Evolutionary conservation across 2,888 invertebrate species (phyloP).

Genomic region (Chloromyia formosa): DNA sequence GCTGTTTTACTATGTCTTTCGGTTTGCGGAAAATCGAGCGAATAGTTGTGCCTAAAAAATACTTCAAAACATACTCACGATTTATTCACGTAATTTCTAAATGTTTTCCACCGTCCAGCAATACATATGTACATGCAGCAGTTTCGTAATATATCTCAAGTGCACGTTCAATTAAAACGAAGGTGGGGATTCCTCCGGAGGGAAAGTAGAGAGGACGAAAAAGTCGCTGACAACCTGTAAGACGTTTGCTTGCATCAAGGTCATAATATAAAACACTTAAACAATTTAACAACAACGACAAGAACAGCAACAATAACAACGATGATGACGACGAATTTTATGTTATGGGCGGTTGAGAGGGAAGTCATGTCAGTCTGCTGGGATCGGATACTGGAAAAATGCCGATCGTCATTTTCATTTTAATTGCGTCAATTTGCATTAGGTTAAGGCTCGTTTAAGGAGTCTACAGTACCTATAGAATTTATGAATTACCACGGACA

Average conservation of each 20-base stretch:
- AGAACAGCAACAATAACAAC: no score
- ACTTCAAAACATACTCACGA: neutral
- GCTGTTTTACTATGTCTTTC: neutral
- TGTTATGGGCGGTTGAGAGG: no score
- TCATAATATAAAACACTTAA: neutral
- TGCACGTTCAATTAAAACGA: neutral
- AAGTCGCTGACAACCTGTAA: no score
- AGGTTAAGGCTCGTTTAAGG: no score
- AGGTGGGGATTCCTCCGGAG: neutral
- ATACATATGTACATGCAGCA: neutral
- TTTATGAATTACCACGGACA: no score
- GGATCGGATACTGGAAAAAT: no score
- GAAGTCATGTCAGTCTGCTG: no score
- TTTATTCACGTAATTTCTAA: slow-evolving; percentile 4
- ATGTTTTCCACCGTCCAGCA: neutral
- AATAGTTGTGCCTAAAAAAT: neutral
- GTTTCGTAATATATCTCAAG: neutral
- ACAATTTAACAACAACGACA: neutral
- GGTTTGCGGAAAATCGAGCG: neutral
- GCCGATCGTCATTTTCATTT: no score
- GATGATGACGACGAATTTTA: no score
- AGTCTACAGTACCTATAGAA: no score
- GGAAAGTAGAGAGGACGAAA: no score
- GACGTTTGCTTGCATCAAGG: neutral
- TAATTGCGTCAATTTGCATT: no score